Percentiles rank a stretch among this genome's conserved stretches.
Evolutionary conservation across 2,888 invertebrate genomes (phyloP).

Genomic region (Megaustenia siamemsis): DNA sequence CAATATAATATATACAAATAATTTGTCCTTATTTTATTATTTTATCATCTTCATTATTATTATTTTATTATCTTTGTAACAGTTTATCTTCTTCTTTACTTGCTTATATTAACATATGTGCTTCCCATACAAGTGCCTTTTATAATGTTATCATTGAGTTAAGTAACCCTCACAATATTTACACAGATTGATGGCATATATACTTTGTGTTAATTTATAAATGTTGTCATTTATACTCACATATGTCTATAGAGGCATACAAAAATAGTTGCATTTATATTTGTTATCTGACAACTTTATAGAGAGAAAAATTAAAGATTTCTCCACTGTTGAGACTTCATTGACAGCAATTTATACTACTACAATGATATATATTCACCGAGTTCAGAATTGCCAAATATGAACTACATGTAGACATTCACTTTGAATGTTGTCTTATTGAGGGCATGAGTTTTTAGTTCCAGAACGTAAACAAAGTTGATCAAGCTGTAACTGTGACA

Average conservation of each 20-base stretch:
- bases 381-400: too few relatives aligned
- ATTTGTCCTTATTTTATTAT: not conserved
- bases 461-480: too few relatives aligned
- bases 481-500: too few relatives aligned
- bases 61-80: not conserved
- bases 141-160: not conserved
- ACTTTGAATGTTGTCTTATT: too few relatives aligned
- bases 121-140: slow-evolving; percentile 21
- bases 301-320: too few relatives aligned
- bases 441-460: too few relatives aligned
- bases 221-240: not conserved
- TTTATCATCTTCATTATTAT: too few relatives aligned
- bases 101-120: not conserved
- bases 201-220: slow-evolving; percentile 9
- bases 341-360: too few relatives aligned
- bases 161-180: not conserved
- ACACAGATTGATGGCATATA: not conserved
- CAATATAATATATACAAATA: not conserved
- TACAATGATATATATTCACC: too few relatives aligned
- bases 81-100: not conserved
- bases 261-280: slow-evolving; percentile 38
- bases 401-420: too few relatives aligned
- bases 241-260: not conserved
- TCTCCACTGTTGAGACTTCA: too few relatives aligned
- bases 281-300: too few relatives aligned